phyloP scores from a whole-genome alignment of 2,797 vertebrate species.

The Podarcis siculus region DNA sequence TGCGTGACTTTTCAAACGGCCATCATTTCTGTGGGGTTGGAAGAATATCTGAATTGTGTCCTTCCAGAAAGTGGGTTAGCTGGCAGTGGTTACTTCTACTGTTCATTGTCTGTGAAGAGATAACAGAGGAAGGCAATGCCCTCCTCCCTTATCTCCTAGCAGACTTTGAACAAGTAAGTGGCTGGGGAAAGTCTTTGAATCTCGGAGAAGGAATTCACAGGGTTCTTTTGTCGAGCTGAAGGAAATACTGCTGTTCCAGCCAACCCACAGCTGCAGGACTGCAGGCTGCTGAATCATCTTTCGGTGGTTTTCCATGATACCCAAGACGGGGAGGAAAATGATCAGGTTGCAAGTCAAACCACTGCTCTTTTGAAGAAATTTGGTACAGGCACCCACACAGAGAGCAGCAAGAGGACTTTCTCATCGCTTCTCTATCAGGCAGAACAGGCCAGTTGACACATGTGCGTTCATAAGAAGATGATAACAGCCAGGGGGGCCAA shows the following conservation, averaged over 20 bases:
- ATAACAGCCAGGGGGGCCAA: no score
- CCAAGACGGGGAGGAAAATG: constrained; percentile 74
- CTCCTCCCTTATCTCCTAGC: constrained; percentile 68
- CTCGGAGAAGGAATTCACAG: constrained; percentile 66
- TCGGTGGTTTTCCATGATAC: constrained; percentile 69
- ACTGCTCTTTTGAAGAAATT: constrained; percentile 51
- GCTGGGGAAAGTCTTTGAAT: constrained; percentile 73
- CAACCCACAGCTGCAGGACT: constrained; percentile 64
- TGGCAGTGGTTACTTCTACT: constrained; percentile 38
- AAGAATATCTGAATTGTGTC: constrained; percentile 42
- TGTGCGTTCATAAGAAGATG: no score
- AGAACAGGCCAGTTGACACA: not conserved
- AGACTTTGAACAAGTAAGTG: constrained; percentile 74
- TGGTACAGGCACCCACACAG: not conserved
- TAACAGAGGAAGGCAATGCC: constrained; percentile 59
- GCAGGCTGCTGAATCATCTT: constrained; percentile 67
- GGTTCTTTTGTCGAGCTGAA: constrained; percentile 68
- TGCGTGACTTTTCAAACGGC: not conserved
- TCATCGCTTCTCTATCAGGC: not conserved
- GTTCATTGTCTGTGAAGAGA: constrained; percentile 49
- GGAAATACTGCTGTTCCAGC: constrained; percentile 55
- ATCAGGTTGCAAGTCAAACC: constrained; percentile 75
- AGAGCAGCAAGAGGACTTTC: not conserved
- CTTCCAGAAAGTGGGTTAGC: constrained; percentile 53
- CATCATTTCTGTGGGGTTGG: constrained; percentile 19